Evolutionary conservation across 2,797 vertebrate species (phyloP), one percentile per base, ranked within the genome.

Genomic region (Malacoraja senta): DNA sequence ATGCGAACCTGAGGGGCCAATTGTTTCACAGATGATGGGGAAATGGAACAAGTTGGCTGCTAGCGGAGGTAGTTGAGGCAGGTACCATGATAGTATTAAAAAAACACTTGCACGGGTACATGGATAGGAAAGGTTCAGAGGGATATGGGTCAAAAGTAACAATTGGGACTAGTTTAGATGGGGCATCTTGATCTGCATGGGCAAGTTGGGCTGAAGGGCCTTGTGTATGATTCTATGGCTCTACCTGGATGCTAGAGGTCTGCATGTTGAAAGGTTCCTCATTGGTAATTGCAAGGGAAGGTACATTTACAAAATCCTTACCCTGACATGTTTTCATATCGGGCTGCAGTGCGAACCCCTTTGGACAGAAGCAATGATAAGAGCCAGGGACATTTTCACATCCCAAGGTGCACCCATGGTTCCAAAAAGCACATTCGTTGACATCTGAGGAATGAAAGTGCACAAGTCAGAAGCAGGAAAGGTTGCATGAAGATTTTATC

Each of bases 371-470:
- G 93, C 98, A 99, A 94, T 98, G 97, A 94, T 99, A 99, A n/a
- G 98, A 98, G 2, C 98, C 99, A 0, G 98, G 98, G 80, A 96
- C 95, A 94, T 99, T 99, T 95, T 98, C 97, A 95, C 99, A 99
- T 3, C 98, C 98, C 29, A 99, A 97, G 94, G 98, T 98, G 95
- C 98, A 99, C 94, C 98, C 98, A 0, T 99, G 99, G 93, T 97
- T 98, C 98, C 97, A 98, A 61, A 97, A 96, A 93, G 97, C 97
- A 93, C 98, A 99, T 95, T 99, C 98, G 53, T 99, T 99, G 93
- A 99, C 94, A 96, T 99, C 99, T 99, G 94, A 74, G 81, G 80
- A 94, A 35, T 93, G 94, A 26, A 68, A 24, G 93, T 53, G 38
- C 63, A 53, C 29, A n/a, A n/a, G 61, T 86, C 58, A 86, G 83